Percentiles rank a stretch among this genome's conserved stretches.
Conservation (phyloP, 2,797 vertebrate genomes). For the Denticeps clupeoides region DNA sequence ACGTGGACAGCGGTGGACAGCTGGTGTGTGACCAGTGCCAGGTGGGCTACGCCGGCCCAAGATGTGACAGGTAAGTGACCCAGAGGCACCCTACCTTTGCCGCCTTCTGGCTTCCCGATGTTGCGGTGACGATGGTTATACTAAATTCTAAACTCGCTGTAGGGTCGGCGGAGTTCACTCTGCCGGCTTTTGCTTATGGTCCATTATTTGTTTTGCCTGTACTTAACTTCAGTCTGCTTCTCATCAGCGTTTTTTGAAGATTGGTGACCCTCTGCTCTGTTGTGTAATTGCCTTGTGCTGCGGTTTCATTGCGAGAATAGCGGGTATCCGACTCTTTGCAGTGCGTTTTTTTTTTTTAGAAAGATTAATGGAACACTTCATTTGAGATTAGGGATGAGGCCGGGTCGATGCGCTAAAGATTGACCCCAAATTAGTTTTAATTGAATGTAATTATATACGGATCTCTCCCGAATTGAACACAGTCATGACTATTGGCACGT, state of each 20-base stretch:
- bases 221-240: no score
- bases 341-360: background rate
- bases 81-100: no score
- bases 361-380: background rate
- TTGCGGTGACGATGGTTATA: no score
- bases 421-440: background rate
- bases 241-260: no score
- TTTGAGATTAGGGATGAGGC: background rate
- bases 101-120: no score
- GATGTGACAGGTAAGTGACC: slow-evolving; percentile 80
- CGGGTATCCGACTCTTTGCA: background rate
- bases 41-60: slow-evolving; percentile 66
- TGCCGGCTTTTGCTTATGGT: no score
- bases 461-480: background rate
- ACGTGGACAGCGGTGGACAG: slow-evolving; percentile 58
- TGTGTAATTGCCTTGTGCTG: no score
- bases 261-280: no score
- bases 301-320: no score
- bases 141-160: no score
- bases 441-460: slow-evolving; percentile 10
- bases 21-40: slow-evolving; percentile 76
- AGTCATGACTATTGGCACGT: background rate
- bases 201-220: no score
- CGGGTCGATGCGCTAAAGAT: slow-evolving; percentile 4
- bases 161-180: no score